Base-by-base conservation (phyloP, 2,113 vertebrate species). In the Chaetorhynchus papuensis region DNA sequence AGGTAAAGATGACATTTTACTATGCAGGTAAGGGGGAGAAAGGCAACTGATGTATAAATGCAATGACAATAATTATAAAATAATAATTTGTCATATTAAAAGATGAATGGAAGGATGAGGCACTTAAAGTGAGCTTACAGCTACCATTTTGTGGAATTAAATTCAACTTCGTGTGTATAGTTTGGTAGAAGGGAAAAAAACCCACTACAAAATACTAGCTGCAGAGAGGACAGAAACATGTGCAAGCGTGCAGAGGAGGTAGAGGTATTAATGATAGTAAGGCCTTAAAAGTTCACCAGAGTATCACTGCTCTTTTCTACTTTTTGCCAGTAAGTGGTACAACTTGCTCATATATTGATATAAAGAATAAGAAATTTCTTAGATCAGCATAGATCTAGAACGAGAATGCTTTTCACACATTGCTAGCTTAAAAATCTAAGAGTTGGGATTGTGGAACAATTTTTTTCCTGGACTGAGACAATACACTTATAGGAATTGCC, bases 301-400 rank as follows among this genome's bases (percentile, higher is more conserved):
- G 65, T 27, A 80, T 65, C 83, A 92, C 89, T 92, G 89, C 66
- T 97, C 72, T 90, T 94, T 94, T 92, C 78, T 86, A 69, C 89
- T 87, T 82, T 96, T 77, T 94, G 88, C 74, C 90, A 95, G 81
- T 83, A 88, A 89, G 82, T 31, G 72, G 56, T 81, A 96, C 41
- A 97, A 87, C 49, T 76, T 96, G 63, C 94, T 94, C 78, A 95
- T 28, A 93, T 2, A 83, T 24, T 94, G 82, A 94, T 87, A 96
- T 41, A 95, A 94, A 66, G 91, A 96, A 75, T 19, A 80, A 83
- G 84, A 96, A 83, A 95, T 86, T 94, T 89, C 94, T 95, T 94
- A 96, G 18, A 95, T 93, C 64, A 89, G 87, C 49, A 84, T 24
- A 84, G 68, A n/a, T n/a, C n/a, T n/a, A n/a, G n/a, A n/a, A n/a